Evolutionary conservation across 2,797 vertebrate genomes (phyloP), one percentile per base, ranked within the genome.

Genomic region (Lagocephalus sceleratus): DNA sequence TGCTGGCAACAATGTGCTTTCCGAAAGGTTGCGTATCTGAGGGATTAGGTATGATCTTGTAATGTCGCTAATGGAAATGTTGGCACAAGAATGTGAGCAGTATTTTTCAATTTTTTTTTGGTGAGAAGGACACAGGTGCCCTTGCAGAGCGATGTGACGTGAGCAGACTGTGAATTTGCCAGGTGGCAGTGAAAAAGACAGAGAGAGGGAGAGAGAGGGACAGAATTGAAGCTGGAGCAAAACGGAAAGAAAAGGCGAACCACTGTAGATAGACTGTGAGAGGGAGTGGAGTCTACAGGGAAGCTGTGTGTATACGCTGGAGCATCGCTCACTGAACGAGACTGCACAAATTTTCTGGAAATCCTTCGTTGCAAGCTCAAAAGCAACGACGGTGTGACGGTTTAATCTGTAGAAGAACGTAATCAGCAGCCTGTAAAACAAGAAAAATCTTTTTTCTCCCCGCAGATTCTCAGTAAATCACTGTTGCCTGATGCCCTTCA

Each of bases 81-180:
- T 91, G 89, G 88, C 88, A 87, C 75, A 73, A 84, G 78, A 85
- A 89, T 82, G 77, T 73, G 73, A 76, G 85, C 78, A 68, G 63
- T 81, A 55, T 40, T 60, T 66, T 74, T 64, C 65, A 8, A 68
- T 61, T 51, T 19, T 21, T 67, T 72, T 86, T 82, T 69, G 79
- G 82, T 84, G 85, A 85, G 89, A 91, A 91, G 89, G 89, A 91
- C 91, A 92, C 91, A 92, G 91, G 91, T 92, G 91, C 88, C 91
- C 91, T 92, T 92, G 91, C 88, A 91, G 88, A 90, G 88, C 82
- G 79, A 84, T 87, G 85, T 92, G 89, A 92, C 91, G 91, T 92
- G 91, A 91, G 90, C 57, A 73, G 91, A 92, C 89, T 92, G 86
- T 90, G 89, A 91, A 92, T 92, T 89, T 90, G 87, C 89, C 91